Percentiles rank a stretch among this genome's conserved stretches.
phyloP scores from a whole-genome alignment of 2,888 invertebrate genomes.

The Parthenolecanium corni region DNA sequence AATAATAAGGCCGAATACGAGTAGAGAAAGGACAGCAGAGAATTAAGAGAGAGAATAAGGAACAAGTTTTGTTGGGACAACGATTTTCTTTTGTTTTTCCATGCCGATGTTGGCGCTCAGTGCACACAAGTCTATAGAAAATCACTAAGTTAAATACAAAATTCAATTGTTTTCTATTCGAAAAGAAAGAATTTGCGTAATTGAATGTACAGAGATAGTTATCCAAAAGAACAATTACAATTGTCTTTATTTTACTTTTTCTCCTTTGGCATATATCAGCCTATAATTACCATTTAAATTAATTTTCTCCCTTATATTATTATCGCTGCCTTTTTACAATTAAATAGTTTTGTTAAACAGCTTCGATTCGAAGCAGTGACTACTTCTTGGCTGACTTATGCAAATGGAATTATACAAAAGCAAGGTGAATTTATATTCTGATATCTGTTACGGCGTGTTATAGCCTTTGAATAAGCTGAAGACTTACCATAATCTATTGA shows the following conservation, averaged over 20 bases:
- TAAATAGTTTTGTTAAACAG: too few species aligned
- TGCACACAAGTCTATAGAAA: background rate
- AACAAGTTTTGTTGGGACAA: background rate
- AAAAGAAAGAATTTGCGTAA: constrained; percentile 1
- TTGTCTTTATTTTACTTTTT: constrained; percentile 7
- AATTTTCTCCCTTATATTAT: too few species aligned
- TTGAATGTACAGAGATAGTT: constrained; percentile 18
- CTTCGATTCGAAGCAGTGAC: too few species aligned
- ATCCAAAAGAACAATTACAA: constrained; percentile 9
- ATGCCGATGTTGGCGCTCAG: background rate
- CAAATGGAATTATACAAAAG: too few species aligned
- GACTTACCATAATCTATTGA: too few species aligned
- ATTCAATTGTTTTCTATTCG: constrained; percentile 12
- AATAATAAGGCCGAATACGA: constrained; percentile 4
- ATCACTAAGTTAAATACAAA: background rate
- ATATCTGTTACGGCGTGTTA: too few species aligned
- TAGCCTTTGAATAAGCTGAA: too few species aligned
- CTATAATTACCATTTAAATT: too few species aligned
- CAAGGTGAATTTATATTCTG: too few species aligned
- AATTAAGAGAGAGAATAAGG: constrained; percentile 8
- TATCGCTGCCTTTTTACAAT: too few species aligned
- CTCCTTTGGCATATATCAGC: too few species aligned
- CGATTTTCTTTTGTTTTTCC: background rate
- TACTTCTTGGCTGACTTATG: too few species aligned
- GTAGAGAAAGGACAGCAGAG: constrained; percentile 24